A percentile compares a stretch with the other conserved stretches of the same genome.
Evolutionary conservation across 2,888 invertebrate genomes (phyloP).

Genomic region (Scaeva pyrastri): DNA sequence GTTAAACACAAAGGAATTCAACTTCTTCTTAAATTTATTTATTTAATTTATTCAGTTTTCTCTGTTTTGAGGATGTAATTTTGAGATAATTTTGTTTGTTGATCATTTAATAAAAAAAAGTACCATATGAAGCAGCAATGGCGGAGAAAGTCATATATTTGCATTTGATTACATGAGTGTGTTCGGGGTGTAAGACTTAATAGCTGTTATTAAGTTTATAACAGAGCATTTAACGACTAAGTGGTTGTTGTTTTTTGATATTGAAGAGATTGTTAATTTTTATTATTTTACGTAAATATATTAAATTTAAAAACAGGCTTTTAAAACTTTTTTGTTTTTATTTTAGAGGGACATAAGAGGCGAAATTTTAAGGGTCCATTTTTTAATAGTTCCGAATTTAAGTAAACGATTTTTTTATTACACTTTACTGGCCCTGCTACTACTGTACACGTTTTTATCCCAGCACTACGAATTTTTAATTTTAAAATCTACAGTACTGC

Average conservation of each 20-base stretch:
- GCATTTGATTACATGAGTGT: slow-evolving; percentile 20
- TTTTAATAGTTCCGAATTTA: too few relatives aligned
- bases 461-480: too few relatives aligned
- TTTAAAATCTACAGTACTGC: too few relatives aligned
- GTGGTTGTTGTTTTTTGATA: background rate
- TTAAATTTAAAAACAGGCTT: background rate
- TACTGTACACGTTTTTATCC: too few relatives aligned
- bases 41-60: slow-evolving; percentile 26
- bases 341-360: too few relatives aligned
- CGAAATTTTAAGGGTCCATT: too few relatives aligned
- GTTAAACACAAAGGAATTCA: slow-evolving; percentile 1
- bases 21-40: background rate
- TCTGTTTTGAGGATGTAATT: background rate
- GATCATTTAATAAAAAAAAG: too few relatives aligned
- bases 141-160: slow-evolving; percentile 25
- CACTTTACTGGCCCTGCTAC: too few relatives aligned
- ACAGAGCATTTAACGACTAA: slow-evolving; percentile 5
- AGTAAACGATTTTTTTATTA: too few relatives aligned
- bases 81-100: background rate
- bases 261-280: background rate
- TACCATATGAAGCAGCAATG: background rate
- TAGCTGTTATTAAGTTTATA: slow-evolving; percentile 2
- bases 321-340: too few relatives aligned
- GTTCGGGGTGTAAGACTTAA: slow-evolving; percentile 17
- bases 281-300: background rate